A percentile compares a stretch with the other conserved stretches of the same genome.
Evolutionary conservation across 2,113 vertebrate species (phyloP).

Genomic region (Actinemys pallida): DNA sequence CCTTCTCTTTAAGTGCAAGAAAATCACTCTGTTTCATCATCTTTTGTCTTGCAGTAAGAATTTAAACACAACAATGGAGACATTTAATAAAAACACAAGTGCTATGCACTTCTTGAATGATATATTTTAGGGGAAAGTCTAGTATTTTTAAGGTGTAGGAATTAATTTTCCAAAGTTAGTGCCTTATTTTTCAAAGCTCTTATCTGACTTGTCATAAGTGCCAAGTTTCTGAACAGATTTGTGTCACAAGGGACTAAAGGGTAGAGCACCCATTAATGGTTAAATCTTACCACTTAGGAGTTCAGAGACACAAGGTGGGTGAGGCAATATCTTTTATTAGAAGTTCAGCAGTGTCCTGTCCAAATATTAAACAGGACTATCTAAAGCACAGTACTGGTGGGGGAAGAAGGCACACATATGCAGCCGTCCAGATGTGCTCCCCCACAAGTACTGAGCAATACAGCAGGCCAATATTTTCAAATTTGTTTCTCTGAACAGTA

Average conservation of each 20-base stretch:
- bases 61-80: not conserved
- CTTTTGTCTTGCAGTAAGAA: not conserved
- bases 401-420: rapidly evolving
- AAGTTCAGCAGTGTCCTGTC: not conserved
- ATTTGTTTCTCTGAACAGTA: rapidly evolving
- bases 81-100: not conserved
- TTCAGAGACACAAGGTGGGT: not conserved
- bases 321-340: not conserved
- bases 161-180: not conserved
- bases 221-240: not conserved
- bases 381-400: not conserved
- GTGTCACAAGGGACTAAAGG: not conserved
- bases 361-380: not conserved
- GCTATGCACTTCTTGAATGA: not conserved
- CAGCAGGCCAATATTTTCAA: not conserved
- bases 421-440: too few relatives aligned
- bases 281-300: not conserved
- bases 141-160: not conserved
- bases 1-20: not conserved
- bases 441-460: rapidly evolving
- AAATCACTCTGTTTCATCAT: not conserved
- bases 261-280: not conserved
- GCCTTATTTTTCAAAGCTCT: not conserved
- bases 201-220: not conserved
- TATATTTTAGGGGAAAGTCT: not conserved